Base-by-base conservation (phyloP, 1,140 invertebrate species). In the Vanessa atalanta region DNA sequence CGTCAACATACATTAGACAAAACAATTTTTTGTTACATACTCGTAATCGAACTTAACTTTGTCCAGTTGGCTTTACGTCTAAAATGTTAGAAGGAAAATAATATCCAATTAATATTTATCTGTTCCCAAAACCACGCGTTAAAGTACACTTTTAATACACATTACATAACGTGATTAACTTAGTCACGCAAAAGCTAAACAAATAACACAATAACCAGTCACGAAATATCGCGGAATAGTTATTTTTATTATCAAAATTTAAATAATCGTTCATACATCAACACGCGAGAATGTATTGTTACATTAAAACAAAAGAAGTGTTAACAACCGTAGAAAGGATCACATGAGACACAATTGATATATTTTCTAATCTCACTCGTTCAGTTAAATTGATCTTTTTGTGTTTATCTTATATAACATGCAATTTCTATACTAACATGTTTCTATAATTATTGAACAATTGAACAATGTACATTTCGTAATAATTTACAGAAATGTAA, bases 181-280 rank as follows among this genome's bases (percentile, higher is more conserved):
- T 14, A 26, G 70, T 72, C 70, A 72, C 70, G 70, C 43, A 51
- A 55, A 65, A 65, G n/a, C 43, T n/a, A 26, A 47, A 57, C 70
- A 66, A 65, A 72, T 66, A 66, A 15, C 55, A 65, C 11, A 47
- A 67, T 57, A 60, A 15, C n/a, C 55, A 13, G 60, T 72, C 63
- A 47, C 51, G 51, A 72, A 15, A 65, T 47, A 65, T n/a, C 26
- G 55, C 55, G 63, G 51, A 65, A 72, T 72, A 20, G 64, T 65
- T 47, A 48, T 20, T 26, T 72, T 72, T 47, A 55, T 66, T 13
- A 43, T 4, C 20, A 72, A 65, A 53, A 65, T 63, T 57, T n/a
- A 43, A 71, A 47, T 71, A 55, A 67, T 31, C 50, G 47, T 51
- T 37, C 31, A 60, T 47, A 65, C 23, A 55, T 57, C 14, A 57